These are phyloP conservation scores for Acholoe squamosa DNA, from an alignment of 2,888 invertebrate genomes.

Conservation along the genomic window DNA sequence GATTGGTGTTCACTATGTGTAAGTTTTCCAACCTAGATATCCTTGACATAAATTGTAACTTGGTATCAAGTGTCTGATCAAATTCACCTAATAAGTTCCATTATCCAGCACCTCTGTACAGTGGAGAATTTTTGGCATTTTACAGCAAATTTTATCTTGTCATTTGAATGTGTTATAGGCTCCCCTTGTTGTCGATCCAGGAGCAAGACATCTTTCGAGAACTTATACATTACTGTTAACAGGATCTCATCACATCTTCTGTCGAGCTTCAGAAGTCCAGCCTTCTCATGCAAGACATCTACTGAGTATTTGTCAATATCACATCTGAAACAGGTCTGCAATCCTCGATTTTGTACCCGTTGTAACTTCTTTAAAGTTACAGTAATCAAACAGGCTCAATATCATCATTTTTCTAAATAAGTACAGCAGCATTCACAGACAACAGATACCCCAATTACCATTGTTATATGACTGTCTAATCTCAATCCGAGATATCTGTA, in stretches of 20 bases:
- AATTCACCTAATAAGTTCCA: too few species aligned
- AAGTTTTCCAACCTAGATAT: too few species aligned
- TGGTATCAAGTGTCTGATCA: too few species aligned
- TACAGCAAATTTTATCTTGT: too few species aligned
- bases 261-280: neutral
- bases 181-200: too few species aligned
- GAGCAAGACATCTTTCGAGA: too few species aligned
- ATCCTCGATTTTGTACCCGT: neutral
- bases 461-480: neutral
- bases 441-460: neutral
- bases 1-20: too few species aligned
- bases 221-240: too few species aligned
- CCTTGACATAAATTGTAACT: too few species aligned
- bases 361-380: neutral
- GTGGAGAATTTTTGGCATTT: too few species aligned
- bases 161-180: too few species aligned
- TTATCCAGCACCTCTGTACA: too few species aligned
- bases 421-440: neutral
- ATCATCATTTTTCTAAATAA: neutral
- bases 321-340: neutral
- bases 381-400: neutral
- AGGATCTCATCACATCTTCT: neutral
- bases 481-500: neutral
- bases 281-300: neutral
- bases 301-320: neutral